Conservation (phyloP, 2,888 invertebrate genomes). For the Drosophila anomalipes region DNA sequence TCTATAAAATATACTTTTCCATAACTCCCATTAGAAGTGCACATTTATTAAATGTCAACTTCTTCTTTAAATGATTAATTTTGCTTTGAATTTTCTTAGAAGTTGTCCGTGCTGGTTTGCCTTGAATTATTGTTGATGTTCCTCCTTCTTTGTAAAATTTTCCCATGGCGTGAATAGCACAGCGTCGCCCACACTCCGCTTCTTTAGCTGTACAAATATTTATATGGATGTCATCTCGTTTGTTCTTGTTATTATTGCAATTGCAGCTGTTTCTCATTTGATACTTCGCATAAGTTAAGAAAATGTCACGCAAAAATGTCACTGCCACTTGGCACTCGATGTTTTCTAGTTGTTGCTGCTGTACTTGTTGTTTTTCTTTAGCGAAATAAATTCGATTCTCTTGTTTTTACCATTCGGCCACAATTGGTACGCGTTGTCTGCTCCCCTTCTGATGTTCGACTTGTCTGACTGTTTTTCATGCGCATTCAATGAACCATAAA, state of each 20-base stretch:
- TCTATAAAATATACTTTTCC: background rate
- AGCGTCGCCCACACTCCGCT: background rate
- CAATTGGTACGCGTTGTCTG: constrained; percentile 33
- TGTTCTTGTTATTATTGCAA: constrained; percentile 7
- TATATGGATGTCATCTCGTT: constrained; percentile 18
- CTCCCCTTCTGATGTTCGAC: constrained; percentile 21
- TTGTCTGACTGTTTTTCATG: constrained; percentile 75
- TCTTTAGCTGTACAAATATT: constrained; percentile 27
- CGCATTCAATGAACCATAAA: constrained; percentile 81
- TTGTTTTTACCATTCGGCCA: constrained; percentile 60
- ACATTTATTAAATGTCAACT: background rate
- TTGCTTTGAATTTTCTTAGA: background rate
- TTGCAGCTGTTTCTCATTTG: constrained; percentile 34
- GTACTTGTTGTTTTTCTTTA: constrained; percentile 27
- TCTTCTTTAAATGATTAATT: background rate
- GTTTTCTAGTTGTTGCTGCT: constrained; percentile 2
- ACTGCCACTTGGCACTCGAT: constrained; percentile 41
- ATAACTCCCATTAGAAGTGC: background rate
- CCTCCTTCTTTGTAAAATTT: constrained; percentile 3
- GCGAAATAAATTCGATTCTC: constrained; percentile 71
- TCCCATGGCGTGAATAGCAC: background rate
- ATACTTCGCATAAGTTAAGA: constrained; percentile 46
- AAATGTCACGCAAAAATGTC: constrained; percentile 43
- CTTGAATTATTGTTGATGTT: constrained; percentile 7
- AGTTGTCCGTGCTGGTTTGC: background rate